Percentiles rank a stretch among this genome's conserved stretches.
Evolutionary conservation across 2,797 vertebrate genomes (phyloP).

Genomic region (Melanotaenia parkinsoni): DNA sequence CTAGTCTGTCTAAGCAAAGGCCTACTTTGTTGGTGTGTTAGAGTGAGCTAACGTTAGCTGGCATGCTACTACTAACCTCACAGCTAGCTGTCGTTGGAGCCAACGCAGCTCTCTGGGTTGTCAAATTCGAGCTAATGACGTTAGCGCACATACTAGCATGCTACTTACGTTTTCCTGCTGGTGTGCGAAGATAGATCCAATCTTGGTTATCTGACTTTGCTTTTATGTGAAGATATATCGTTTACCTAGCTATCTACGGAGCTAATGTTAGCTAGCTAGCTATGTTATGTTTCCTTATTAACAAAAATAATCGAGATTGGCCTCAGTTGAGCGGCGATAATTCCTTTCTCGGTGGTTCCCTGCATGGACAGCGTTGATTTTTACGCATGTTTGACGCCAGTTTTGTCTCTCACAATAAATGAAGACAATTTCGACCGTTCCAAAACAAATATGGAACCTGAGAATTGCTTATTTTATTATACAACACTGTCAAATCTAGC

Average conservation of each 20-base stretch:
- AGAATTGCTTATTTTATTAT: conserved; percentile 75
- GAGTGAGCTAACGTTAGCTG: conserved; percentile 64
- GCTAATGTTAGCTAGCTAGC: conserved; percentile 75
- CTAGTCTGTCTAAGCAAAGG: conserved; percentile 59
- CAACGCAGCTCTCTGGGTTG: conserved; percentile 43
- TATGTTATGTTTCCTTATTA: conserved; percentile 77
- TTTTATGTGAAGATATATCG: conserved; percentile 58
- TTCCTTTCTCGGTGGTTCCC: conserved; percentile 85
- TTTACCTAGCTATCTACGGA: conserved; percentile 50
- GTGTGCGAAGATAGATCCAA: conserved; percentile 69
- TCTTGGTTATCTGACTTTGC: conserved; percentile 58
- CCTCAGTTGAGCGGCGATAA: conserved; percentile 84
- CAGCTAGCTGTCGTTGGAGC: conserved; percentile 54
- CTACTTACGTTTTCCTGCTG: conserved; percentile 81
- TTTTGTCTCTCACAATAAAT: conserved; percentile 68
- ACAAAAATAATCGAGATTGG: conserved; percentile 80
- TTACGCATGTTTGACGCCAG: conserved; percentile 85
- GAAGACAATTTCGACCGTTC: conserved; percentile 67
- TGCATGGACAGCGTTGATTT: conserved; percentile 83
- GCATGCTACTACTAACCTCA: conserved; percentile 57
- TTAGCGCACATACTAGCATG: conserved; percentile 65
- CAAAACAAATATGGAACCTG: conserved; percentile 69
- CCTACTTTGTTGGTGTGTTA: conserved; percentile 62
- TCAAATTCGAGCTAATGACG: conserved; percentile 72
- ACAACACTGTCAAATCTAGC: conserved; percentile 79